Evolutionary conservation across 1,140 invertebrate genomes (phyloP).

Genomic region (Homalodisca vitripennis): DNA sequence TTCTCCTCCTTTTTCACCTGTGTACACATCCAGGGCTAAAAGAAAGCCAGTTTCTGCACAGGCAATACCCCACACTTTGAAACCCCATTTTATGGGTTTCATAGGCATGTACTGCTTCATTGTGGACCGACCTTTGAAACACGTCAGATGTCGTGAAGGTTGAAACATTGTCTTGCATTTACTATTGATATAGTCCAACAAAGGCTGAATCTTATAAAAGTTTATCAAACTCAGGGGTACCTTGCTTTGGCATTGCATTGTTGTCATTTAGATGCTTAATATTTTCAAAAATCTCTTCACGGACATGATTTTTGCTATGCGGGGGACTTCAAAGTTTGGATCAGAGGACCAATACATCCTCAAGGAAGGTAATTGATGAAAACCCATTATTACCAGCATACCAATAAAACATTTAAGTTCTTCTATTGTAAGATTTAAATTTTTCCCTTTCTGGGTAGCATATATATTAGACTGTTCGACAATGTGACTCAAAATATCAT

Average conservation of each 20-base stretch:
- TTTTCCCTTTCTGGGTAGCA: constrained; percentile 27
- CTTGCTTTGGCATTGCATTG: neutral
- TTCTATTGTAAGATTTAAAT: constrained; percentile 29
- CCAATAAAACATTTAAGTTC: constrained; percentile 35
- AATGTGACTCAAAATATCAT: constrained; percentile 1
- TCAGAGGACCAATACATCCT: constrained; percentile 9
- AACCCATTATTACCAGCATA: constrained; percentile 30
- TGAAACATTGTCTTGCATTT: constrained; percentile 19
- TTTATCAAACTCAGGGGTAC: constrained; percentile 34
- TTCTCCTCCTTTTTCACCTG: neutral
- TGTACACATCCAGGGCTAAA: neutral
- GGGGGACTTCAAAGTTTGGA: neutral
- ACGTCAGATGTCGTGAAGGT: constrained; percentile 35
- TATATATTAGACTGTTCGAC: constrained; percentile 35
- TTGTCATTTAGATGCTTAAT: constrained; percentile 20
- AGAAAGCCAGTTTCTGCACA: neutral
- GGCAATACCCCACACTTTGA: neutral
- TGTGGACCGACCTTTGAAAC: constrained; percentile 42
- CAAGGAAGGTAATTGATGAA: neutral
- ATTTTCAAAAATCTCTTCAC: constrained; percentile 17
- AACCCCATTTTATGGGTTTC: constrained; percentile 44
- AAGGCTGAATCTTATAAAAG: constrained; percentile 38
- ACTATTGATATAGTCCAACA: constrained; percentile 23
- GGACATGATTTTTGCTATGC: constrained; percentile 19
- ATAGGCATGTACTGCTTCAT: constrained; percentile 40